These are phyloP conservation scores for Trochalopteron elliotii DNA, from an alignment of 2,113 vertebrate species.

Conservation along the genomic window DNA sequence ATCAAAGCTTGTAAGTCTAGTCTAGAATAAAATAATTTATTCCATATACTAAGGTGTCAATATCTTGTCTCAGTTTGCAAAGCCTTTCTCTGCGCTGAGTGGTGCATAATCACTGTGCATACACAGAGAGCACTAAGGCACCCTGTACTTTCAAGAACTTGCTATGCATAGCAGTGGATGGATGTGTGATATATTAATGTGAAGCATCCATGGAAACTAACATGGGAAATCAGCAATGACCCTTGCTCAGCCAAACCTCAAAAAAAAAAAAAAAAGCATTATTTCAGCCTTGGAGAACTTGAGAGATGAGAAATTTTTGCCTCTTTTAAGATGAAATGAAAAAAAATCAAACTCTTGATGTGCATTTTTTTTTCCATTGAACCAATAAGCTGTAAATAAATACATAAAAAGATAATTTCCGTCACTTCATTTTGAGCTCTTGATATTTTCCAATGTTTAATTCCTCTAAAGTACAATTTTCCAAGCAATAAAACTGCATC, in stretches of 20 bases:
- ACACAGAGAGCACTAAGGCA: not conserved
- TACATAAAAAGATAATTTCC: constrained; percentile 15
- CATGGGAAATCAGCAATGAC: not conserved
- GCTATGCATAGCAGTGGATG: not conserved
- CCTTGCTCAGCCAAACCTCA: not conserved
- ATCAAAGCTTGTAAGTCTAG: not conserved
- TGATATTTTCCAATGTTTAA: not conserved
- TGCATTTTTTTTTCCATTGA: not conserved
- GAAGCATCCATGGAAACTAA: not conserved
- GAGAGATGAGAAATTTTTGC: not conserved
- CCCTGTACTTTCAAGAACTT: not conserved
- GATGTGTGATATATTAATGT: not conserved
- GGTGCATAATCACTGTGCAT: not conserved
- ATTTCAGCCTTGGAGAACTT: not conserved
- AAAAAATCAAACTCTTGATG: not conserved
- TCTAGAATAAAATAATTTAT: not conserved
- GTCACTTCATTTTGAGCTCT: not conserved
- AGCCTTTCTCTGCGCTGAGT: not conserved
- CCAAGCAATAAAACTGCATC: not conserved
- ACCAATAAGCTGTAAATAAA: constrained; percentile 21
- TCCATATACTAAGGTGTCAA: not conserved
- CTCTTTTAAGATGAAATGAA: not conserved
- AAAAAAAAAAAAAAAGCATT: not conserved
- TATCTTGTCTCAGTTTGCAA: not conserved
- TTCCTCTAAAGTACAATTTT: not conserved